phyloP scores from a whole-genome alignment of 2,797 vertebrate species.

The Brachymystax lenok region DNA sequence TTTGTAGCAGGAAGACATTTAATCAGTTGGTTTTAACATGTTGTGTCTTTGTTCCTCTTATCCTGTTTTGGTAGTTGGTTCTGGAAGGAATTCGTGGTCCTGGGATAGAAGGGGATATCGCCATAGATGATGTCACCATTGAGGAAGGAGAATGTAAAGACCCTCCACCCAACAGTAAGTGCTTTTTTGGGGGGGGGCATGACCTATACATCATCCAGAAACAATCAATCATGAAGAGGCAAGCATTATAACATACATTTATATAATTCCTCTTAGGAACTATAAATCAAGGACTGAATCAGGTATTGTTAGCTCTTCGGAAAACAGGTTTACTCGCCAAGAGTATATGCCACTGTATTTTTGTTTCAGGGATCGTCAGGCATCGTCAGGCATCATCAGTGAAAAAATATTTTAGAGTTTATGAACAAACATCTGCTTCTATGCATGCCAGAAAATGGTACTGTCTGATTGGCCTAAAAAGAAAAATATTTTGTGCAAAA shows the following conservation, averaged over 20 bases:
- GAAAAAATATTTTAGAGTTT: not conserved
- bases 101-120: slow-evolving; percentile 94
- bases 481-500: not conserved
- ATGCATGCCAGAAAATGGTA: not conserved
- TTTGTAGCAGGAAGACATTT: not conserved
- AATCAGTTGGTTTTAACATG: not conserved
- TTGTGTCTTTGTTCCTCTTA: not conserved
- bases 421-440: not conserved
- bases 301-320: too few species aligned
- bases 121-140: slow-evolving; percentile 91
- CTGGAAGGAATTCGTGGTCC: slow-evolving; percentile 91
- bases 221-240: not conserved
- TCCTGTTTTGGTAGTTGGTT: slow-evolving; percentile 76
- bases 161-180: slow-evolving; percentile 89
- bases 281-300: not conserved
- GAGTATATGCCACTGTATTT: not conserved
- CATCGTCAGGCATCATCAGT: not conserved
- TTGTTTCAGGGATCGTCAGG: not conserved
- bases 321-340: not conserved
- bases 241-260: not conserved
- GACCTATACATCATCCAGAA: not conserved
- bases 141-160: slow-evolving; percentile 93
- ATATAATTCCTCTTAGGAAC: not conserved
- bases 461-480: not conserved
- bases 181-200: not conserved